A percentile compares a stretch with the other conserved stretches of the same genome.
Conservation (phyloP, 2,113 vertebrate genomes). For the Grammomys surdaster region DNA sequence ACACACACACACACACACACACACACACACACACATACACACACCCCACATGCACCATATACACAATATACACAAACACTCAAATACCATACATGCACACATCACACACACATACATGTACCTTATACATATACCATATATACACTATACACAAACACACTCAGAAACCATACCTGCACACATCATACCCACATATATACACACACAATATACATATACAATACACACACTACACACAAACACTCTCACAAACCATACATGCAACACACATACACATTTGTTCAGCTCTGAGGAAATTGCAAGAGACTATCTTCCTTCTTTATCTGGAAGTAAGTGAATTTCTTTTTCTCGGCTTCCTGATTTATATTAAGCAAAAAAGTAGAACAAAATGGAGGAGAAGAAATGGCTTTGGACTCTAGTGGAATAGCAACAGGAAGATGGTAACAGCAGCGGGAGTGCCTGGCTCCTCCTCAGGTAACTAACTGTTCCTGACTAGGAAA, state of each 20-base stretch:
- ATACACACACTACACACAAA: background rate
- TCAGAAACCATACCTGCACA: background rate
- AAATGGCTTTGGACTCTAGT: slow-evolving; percentile 1
- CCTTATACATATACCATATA: too few relatives aligned
- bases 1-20: background rate
- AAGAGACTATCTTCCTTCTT: slow-evolving; percentile 54
- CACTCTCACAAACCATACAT: background rate
- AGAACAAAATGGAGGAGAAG: background rate
- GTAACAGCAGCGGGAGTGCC: background rate
- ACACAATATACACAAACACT: background rate
- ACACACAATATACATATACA: background rate
- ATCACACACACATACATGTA: background rate
- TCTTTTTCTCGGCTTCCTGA: slow-evolving; percentile 23
- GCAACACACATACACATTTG: background rate
- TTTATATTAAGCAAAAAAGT: slow-evolving; percentile 50
- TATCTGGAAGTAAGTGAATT: slow-evolving; percentile 23
- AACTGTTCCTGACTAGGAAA: slow-evolving; percentile 9
- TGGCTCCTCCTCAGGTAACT: background rate
- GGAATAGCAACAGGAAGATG: background rate
- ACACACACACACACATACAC: background rate
- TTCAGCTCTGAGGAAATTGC: slow-evolving; percentile 13
- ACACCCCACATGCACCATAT: background rate
- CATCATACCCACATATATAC: background rate
- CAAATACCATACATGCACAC: background rate
- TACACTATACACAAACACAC: background rate